Evolutionary conservation across 2,797 vertebrate species (phyloP).

Genomic region (Bradypodion ventrale): DNA sequence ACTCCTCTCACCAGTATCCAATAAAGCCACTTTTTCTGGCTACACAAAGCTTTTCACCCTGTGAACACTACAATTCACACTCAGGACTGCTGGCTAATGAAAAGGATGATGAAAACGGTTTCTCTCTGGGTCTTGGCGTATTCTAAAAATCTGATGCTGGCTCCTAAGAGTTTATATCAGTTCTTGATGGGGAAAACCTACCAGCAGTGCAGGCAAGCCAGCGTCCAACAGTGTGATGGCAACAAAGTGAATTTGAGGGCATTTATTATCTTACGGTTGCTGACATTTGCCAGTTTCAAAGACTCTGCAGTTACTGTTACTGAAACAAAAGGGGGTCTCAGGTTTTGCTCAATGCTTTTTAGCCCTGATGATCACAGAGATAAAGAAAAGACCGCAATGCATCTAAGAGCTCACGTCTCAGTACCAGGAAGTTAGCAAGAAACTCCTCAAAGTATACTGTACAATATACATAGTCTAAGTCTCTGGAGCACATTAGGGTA

Average conservation of each 20-base stretch:
- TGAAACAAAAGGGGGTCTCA: conserved; percentile 38
- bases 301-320: conserved; percentile 13
- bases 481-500: not conserved
- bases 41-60: not conserved
- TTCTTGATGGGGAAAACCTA: not conserved
- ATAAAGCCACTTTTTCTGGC: not conserved
- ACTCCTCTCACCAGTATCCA: not conserved
- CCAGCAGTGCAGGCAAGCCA: not conserved
- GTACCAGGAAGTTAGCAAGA: not conserved
- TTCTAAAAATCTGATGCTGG: not conserved
- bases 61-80: not conserved
- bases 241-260: conserved; percentile 29
- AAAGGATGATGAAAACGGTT: not conserved
- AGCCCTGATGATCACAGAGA: conserved; percentile 25
- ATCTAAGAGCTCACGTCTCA: conserved; percentile 7
- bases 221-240: not conserved
- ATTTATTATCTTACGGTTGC: conserved; percentile 34
- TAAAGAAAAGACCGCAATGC: conserved; percentile 21
- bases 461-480: not conserved
- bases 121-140: not conserved
- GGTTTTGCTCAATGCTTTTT: conserved; percentile 38
- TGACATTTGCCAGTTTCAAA: conserved; percentile 34
- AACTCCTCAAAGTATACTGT: not conserved
- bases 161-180: not conserved
- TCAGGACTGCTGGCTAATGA: not conserved